These are phyloP conservation scores for Euzophera pinguis DNA, from an alignment of 2,888 invertebrate species.

Conservation along the genomic window DNA sequence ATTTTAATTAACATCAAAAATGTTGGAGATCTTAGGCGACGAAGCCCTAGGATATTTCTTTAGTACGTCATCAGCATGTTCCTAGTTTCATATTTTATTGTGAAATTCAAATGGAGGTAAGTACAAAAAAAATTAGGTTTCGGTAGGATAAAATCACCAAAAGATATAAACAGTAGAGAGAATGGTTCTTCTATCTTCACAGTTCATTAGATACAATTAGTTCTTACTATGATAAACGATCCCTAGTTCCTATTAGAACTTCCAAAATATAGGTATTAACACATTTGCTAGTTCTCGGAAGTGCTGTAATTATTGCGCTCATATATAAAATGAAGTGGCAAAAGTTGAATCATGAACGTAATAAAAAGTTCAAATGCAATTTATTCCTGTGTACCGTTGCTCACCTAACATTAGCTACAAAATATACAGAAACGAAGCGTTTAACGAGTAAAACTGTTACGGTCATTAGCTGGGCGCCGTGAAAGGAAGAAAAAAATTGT, in stretches of 20 bases:
- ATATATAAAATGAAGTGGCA: background rate
- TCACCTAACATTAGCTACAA: slow-evolving; percentile 18
- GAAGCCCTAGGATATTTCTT: no score
- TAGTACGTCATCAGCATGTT: no score
- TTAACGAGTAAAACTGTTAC: slow-evolving; percentile 45
- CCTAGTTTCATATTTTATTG: no score
- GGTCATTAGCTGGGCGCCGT: slow-evolving; percentile 57
- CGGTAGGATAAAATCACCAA: no score
- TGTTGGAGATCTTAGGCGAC: background rate
- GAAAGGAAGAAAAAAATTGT: slow-evolving; percentile 51
- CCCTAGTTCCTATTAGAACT: background rate
- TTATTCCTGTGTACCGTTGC: slow-evolving; percentile 12
- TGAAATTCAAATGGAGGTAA: no score
- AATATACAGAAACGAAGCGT: slow-evolving; percentile 21
- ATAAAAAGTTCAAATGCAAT: slow-evolving; percentile 12
- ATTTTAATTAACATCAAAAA: background rate
- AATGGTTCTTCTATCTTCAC: no score
- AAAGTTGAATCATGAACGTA: background rate
- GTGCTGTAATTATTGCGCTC: background rate
- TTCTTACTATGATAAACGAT: background rate
- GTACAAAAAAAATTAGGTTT: no score
- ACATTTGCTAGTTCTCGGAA: background rate
- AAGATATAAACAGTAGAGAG: no score
- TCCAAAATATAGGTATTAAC: background rate
- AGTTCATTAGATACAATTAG: no score